Conservation (phyloP, 2,888 invertebrate species). For the Nephrotoma flavescens region DNA sequence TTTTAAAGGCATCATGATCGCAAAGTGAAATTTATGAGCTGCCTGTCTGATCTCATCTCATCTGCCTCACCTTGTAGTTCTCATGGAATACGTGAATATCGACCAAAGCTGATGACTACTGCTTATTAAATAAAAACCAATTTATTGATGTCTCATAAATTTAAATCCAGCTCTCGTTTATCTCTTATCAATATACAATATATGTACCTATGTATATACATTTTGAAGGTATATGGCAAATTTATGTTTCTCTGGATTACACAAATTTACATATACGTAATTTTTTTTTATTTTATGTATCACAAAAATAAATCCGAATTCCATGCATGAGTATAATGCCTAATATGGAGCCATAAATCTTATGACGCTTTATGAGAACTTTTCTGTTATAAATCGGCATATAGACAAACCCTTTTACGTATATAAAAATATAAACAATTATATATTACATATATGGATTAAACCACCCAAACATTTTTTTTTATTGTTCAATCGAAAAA, state of each 20-base stretch:
- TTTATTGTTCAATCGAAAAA: background rate
- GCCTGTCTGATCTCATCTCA: no score
- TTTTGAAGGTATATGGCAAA: background rate
- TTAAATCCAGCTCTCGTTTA: background rate
- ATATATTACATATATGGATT: background rate
- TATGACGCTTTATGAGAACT: background rate
- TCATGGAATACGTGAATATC: no score
- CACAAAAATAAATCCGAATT: background rate
- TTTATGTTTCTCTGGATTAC: background rate
- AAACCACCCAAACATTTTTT: background rate
- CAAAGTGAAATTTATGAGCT: no score
- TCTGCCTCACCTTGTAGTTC: no score
- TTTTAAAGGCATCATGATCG: no score
- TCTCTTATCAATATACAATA: background rate
- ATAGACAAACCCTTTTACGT: background rate
- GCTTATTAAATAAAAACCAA: background rate
- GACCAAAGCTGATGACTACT: no score
- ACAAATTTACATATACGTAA: background rate
- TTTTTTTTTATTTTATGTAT: background rate
- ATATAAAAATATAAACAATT: background rate
- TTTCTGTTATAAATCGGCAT: background rate
- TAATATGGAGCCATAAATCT: background rate
- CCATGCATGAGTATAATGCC: background rate
- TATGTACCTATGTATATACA: background rate
- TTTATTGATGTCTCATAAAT: background rate